Conservation (phyloP, 2,113 vertebrate species). For the Gavia stellata region DNA sequence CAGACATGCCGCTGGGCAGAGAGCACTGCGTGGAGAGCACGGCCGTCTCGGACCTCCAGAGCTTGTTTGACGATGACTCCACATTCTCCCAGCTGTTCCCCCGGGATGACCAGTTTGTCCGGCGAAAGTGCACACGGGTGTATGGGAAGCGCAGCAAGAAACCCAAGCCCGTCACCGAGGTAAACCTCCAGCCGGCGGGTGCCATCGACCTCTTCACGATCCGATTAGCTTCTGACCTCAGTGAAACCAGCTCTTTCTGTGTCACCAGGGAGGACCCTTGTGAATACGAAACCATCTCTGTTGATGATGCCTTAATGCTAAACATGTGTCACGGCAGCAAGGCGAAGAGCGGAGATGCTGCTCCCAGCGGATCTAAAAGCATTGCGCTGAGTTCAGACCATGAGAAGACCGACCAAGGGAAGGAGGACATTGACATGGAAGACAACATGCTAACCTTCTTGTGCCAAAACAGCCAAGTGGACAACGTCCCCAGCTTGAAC, state of each 20-base stretch:
- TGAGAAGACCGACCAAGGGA: background rate
- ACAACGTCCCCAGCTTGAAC: constrained; percentile 59
- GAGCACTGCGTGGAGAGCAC: background rate
- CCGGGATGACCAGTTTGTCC: constrained; percentile 76
- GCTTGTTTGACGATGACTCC: constrained; percentile 82
- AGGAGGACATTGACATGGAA: constrained; percentile 24
- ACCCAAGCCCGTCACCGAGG: constrained; percentile 34
- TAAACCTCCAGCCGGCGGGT: background rate
- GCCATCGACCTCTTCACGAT: background rate
- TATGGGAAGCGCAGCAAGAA: constrained; percentile 87
- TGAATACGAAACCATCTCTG: constrained; percentile 80
- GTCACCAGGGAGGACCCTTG: constrained; percentile 72
- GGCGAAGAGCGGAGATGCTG: constrained; percentile 33
- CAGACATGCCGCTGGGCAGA: background rate
- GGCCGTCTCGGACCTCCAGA: constrained; percentile 61
- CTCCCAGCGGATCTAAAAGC: background rate
- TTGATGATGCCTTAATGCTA: constrained; percentile 81
- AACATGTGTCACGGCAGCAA: constrained; percentile 80
- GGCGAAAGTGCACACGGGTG: constrained; percentile 85
- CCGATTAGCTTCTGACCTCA: constrained; percentile 62
- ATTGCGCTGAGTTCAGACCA: background rate
- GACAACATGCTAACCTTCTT: constrained; percentile 53
- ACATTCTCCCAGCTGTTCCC: constrained; percentile 89
- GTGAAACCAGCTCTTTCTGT: constrained; percentile 65
- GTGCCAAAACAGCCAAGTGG: constrained; percentile 58